Percentiles rank a stretch among this genome's conserved stretches.
Evolutionary conservation across 2,113 vertebrate species (phyloP).

Genomic region (Bostrychus sinensis): DNA sequence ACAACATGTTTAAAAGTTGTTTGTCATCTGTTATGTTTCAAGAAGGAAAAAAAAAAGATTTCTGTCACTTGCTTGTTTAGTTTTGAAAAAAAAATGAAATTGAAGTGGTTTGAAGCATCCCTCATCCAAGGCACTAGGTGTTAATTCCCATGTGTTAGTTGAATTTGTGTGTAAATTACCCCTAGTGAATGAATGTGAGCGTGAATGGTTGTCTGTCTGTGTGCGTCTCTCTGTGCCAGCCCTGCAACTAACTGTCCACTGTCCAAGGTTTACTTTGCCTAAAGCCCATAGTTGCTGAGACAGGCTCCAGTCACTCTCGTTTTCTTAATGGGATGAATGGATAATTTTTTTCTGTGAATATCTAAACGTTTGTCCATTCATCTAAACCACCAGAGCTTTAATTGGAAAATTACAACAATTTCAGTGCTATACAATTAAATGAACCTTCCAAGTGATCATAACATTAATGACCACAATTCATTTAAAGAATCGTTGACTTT

Average conservation of each 20-base stretch:
- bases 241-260: too few species aligned
- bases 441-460: conserved; percentile 22
- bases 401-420: conserved; percentile 12
- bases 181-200: too few species aligned
- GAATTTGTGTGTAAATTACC: too few species aligned
- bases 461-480: conserved; percentile 12
- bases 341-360: background rate
- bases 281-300: background rate
- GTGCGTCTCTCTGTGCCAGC: too few species aligned
- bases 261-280: background rate
- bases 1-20: background rate
- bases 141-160: too few species aligned
- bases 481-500: conserved; percentile 18
- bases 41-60: background rate
- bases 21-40: background rate
- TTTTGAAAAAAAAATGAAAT: background rate
- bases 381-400: background rate
- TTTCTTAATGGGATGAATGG: background rate
- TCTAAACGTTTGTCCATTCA: background rate
- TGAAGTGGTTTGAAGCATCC: too few species aligned
- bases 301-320: background rate
- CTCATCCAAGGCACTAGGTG: too few species aligned
- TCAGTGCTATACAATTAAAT: conserved; percentile 38
- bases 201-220: background rate
- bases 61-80: background rate